phyloP scores from a whole-genome alignment of 2,113 vertebrate genomes.

The Ammodytes marinus region DNA sequence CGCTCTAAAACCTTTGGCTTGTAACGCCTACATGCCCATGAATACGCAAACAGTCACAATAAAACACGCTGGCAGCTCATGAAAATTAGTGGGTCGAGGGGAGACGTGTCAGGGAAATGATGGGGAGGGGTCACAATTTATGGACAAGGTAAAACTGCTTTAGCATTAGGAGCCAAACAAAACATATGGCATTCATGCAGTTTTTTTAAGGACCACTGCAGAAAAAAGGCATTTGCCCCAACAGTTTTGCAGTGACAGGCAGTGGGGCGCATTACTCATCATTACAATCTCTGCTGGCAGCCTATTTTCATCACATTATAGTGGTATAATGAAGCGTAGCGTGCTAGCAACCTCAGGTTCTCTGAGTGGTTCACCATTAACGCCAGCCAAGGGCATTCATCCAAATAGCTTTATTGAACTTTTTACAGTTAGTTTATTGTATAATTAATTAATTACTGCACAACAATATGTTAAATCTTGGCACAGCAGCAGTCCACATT shows the following conservation, averaged over 20 bases:
- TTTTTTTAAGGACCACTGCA: constrained; percentile 33
- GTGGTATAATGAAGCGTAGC: constrained; percentile 75
- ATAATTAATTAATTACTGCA: constrained; percentile 62
- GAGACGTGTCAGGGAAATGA: constrained; percentile 24
- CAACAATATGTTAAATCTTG: constrained; percentile 22
- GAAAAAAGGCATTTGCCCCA: constrained; percentile 64
- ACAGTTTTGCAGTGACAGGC: constrained; percentile 62
- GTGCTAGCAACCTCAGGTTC: constrained; percentile 63
- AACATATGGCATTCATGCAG: constrained; percentile 61
- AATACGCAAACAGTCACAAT: constrained; percentile 61
- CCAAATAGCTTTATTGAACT: constrained; percentile 63
- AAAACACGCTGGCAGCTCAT: constrained; percentile 62
- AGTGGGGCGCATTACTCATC: constrained; percentile 79
- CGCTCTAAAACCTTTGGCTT: constrained; percentile 55
- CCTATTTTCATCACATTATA: constrained; percentile 80
- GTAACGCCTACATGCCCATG: constrained; percentile 52
- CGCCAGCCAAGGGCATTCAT: constrained; percentile 60
- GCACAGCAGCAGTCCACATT: constrained; percentile 9
- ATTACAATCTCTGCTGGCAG: constrained; percentile 81
- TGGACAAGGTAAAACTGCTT: constrained; percentile 39
- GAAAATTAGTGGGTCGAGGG: constrained; percentile 61
- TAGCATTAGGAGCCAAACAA: constrained; percentile 58
- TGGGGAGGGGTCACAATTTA: constrained; percentile 52
- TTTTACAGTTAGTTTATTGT: constrained; percentile 65
- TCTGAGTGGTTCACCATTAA: constrained; percentile 66